These are phyloP conservation scores for Noctua pronuba DNA, from an alignment of 2,888 invertebrate genomes.

Conservation along the genomic window DNA sequence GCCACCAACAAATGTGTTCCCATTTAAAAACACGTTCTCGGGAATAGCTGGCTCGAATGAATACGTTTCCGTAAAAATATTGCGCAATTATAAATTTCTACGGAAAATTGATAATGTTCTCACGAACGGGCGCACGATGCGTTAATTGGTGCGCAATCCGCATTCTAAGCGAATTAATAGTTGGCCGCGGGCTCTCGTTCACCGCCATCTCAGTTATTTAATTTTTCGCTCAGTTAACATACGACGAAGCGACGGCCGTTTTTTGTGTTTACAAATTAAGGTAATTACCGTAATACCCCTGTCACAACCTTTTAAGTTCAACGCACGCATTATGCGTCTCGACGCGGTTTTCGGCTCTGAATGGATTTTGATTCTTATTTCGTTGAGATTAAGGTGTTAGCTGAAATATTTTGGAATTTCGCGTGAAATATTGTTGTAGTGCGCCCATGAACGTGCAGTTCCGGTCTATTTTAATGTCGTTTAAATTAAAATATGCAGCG, in stretches of 20 bases:
- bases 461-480: slow-evolving; percentile 87
- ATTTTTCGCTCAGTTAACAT: slow-evolving; percentile 79
- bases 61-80: slow-evolving; percentile 71
- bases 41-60: slow-evolving; percentile 66
- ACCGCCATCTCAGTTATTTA: slow-evolving; percentile 75
- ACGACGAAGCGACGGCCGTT: slow-evolving; percentile 79
- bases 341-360: slow-evolving; percentile 66
- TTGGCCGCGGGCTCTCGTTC: slow-evolving; percentile 57
- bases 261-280: slow-evolving; percentile 89
- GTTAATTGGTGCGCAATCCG: slow-evolving; percentile 77
- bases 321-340: slow-evolving; percentile 81
- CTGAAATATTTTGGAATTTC: slow-evolving; percentile 74
- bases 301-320: slow-evolving; percentile 89
- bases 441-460: slow-evolving; percentile 82
- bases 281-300: slow-evolving; percentile 88
- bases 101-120: slow-evolving; percentile 78
- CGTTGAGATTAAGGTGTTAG: slow-evolving; percentile 75
- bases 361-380: slow-evolving; percentile 78
- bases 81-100: slow-evolving; percentile 74
- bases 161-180: slow-evolving; percentile 74
- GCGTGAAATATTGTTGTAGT: slow-evolving; percentile 82
- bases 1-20: slow-evolving; percentile 50
- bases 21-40: slow-evolving; percentile 63
- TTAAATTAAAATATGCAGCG: slow-evolving; percentile 82
- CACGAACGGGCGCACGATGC: slow-evolving; percentile 67